phyloP scores from a whole-genome alignment of 2,888 invertebrate genomes.

The Ametastegia equiseti region DNA sequence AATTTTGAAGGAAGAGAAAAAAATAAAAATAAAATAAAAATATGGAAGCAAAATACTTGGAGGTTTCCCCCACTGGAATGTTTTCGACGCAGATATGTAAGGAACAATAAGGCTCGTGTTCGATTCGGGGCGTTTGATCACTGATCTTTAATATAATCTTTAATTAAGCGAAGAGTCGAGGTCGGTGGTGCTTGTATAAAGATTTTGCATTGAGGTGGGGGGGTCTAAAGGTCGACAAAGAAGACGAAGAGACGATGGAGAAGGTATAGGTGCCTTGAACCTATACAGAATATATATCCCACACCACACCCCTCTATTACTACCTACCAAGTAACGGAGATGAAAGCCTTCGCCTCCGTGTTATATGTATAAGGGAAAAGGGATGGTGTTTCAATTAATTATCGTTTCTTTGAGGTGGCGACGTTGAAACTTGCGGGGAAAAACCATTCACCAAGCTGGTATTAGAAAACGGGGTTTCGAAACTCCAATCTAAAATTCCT shows the following conservation, averaged over 20 bases:
- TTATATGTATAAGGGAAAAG: constrained; percentile 8
- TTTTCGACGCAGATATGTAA: too few species aligned
- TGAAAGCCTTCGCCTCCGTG: constrained; percentile 12
- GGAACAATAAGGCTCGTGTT: neutral
- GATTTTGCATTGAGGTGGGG: neutral
- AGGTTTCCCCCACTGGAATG: neutral
- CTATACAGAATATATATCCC: neutral
- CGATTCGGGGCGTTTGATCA: neutral
- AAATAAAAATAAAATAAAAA: too few species aligned
- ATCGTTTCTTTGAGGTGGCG: constrained; percentile 42
- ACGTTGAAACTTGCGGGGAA: neutral
- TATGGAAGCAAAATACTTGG: neutral
- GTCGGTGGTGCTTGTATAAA: neutral
- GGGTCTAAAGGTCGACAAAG: neutral
- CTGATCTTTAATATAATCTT: constrained; percentile 5
- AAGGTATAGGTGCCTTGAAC: neutral
- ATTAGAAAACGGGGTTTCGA: neutral
- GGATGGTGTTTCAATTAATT: constrained; percentile 41
- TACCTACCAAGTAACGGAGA: constrained; percentile 4
- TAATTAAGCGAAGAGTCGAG: neutral
- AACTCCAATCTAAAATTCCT: neutral
- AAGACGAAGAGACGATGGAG: neutral
- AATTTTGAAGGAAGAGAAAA: too few species aligned
- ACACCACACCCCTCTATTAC: neutral
- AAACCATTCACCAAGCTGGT: neutral